phyloP scores from a whole-genome alignment of 2,797 vertebrate genomes.

The Macropodus opercularis region DNA sequence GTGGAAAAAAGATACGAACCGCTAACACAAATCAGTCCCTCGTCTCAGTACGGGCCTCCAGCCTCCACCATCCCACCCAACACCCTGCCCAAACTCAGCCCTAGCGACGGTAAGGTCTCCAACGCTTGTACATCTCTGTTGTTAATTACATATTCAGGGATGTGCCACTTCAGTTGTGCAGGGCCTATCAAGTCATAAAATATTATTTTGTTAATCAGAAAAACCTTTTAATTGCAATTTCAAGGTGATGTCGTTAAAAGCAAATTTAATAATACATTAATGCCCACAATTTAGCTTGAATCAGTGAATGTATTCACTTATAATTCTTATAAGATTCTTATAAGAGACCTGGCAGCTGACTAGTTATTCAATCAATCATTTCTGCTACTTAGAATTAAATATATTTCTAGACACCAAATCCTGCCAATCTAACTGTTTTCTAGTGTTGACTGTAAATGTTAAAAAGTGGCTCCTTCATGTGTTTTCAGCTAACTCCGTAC shows the following conservation, averaged over 20 bases:
- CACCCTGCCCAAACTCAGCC: conserved; percentile 87
- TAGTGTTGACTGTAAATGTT: too few species aligned
- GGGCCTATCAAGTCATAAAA: not conserved
- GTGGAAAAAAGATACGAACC: conserved; percentile 92
- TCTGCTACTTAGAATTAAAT: too few species aligned
- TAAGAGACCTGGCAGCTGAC: too few species aligned
- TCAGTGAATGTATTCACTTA: too few species aligned
- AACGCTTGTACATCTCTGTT: not conserved
- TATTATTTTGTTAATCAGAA: not conserved
- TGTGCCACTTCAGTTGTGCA: not conserved
- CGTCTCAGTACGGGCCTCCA: conserved; percentile 87
- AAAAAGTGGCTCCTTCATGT: too few species aligned
- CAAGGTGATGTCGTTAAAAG: not conserved
- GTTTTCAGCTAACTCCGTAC: conserved; percentile 83
- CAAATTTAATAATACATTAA: too few species aligned
- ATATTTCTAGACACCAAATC: too few species aligned
- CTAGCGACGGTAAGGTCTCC: conserved; percentile 84
- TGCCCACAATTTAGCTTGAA: too few species aligned
- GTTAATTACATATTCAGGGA: too few species aligned
- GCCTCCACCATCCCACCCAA: conserved; percentile 82
- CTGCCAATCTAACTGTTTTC: too few species aligned
- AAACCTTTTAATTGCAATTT: not conserved
- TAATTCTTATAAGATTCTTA: too few species aligned
- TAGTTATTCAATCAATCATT: too few species aligned
- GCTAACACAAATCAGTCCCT: conserved; percentile 84